A percentile compares a stretch with the other conserved stretches of the same genome.
Conservation (phyloP, 2,888 invertebrate species). For the Agonum fuliginosum region DNA sequence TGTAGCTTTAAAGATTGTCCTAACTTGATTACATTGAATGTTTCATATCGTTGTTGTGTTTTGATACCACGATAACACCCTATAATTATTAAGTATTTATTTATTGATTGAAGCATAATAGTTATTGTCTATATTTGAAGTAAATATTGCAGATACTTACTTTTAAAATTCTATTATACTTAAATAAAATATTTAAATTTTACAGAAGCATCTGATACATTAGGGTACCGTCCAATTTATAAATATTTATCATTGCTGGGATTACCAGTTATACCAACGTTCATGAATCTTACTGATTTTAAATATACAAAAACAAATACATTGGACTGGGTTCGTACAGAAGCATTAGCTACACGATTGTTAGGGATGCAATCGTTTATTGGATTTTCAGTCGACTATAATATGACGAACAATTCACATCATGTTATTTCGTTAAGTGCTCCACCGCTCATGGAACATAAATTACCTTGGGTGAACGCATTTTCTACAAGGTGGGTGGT, state of each 20-base stretch:
- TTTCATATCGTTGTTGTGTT: too few species aligned
- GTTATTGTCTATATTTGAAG: neutral
- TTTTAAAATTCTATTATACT: conserved; percentile 44
- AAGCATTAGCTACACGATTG: conserved; percentile 80
- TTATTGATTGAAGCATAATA: too few species aligned
- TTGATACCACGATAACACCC: too few species aligned
- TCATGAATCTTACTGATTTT: conserved; percentile 66
- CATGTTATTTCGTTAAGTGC: conserved; percentile 83
- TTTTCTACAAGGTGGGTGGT: too few species aligned
- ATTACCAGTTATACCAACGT: conserved; percentile 79
- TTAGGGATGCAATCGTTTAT: conserved; percentile 84
- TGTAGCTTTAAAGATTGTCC: too few species aligned
- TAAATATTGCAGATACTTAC: conserved; percentile 52
- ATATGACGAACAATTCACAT: conserved; percentile 81
- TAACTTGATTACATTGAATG: too few species aligned
- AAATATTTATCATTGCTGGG: conserved; percentile 76
- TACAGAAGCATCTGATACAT: conserved; percentile 77
- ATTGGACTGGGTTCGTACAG: conserved; percentile 80
- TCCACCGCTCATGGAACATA: conserved; percentile 79
- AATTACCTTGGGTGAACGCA: conserved; percentile 83
- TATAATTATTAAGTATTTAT: too few species aligned
- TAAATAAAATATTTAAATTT: conserved; percentile 65
- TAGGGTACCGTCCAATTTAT: conserved; percentile 79
- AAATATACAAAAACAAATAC: conserved; percentile 74
- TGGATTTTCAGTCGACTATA: conserved; percentile 83